Conservation (phyloP, 2,888 invertebrate species). For the Andrena minutula region DNA sequence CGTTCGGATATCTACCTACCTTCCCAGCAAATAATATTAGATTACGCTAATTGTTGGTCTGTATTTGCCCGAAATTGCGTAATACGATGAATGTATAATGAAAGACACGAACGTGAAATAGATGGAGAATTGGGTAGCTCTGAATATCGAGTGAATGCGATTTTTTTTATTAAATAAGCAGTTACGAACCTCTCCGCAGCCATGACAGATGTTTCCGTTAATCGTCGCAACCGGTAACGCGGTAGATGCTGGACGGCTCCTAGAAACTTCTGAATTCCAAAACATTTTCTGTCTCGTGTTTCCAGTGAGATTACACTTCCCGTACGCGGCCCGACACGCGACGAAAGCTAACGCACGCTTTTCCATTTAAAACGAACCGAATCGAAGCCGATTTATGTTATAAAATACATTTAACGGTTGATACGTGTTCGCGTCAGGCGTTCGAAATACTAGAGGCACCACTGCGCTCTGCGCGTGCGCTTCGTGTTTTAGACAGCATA, state of each 20-base stretch:
- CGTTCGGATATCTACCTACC: background rate
- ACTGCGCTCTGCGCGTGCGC: conserved; percentile 67
- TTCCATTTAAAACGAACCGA: background rate
- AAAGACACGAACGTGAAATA: background rate
- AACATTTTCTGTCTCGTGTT: background rate
- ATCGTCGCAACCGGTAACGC: background rate
- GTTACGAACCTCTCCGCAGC: background rate
- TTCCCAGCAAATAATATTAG: background rate
- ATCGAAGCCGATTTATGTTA: background rate
- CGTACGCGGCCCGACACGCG: background rate
- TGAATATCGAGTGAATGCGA: background rate
- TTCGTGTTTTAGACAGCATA: conserved; percentile 46
- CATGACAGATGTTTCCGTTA: background rate
- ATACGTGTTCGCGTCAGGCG: conserved; percentile 5
- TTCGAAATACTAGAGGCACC: conserved; percentile 36
- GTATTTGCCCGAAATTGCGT: background rate
- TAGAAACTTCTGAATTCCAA: conserved; percentile 6
- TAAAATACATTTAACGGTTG: background rate
- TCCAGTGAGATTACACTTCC: background rate
- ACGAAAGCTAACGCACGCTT: background rate
- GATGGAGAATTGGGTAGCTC: background rate
- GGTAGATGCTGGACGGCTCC: background rate
- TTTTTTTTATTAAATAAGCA: background rate
- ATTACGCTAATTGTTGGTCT: background rate
- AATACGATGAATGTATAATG: background rate